These are phyloP conservation scores for Heliconius hortense DNA, from an alignment of 2,888 invertebrate species.

Conservation along the genomic window DNA sequence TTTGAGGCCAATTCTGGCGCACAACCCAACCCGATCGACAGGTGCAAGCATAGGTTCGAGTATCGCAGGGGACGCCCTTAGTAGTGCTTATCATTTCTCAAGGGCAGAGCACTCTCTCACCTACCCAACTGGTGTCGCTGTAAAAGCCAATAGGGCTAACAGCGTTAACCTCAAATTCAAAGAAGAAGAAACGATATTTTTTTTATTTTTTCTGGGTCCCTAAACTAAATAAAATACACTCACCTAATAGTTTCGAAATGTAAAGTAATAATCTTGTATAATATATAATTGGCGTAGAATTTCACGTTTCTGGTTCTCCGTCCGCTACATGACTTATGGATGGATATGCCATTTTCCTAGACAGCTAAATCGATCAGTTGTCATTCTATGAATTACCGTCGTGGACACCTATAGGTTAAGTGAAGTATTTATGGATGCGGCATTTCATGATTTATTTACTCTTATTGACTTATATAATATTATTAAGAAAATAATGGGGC, in stretches of 20 bases:
- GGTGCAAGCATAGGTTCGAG: too few species aligned
- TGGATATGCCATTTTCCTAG: not conserved
- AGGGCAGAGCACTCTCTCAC: too few species aligned
- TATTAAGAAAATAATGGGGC: not conserved
- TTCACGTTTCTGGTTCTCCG: not conserved
- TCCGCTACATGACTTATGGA: not conserved
- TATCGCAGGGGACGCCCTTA: too few species aligned
- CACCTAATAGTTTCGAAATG: not conserved
- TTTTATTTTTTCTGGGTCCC: not conserved
- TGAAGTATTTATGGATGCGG: constrained; percentile 9
- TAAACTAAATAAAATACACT: not conserved
- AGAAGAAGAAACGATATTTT: too few species aligned
- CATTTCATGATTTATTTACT: not conserved
- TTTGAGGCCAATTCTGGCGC: too few species aligned
- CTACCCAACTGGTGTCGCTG: too few species aligned
- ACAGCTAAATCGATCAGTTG: constrained; percentile 13
- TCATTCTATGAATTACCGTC: not conserved
- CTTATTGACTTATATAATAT: not conserved
- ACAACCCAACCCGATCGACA: too few species aligned
- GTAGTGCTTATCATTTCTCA: too few species aligned
- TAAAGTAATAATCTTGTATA: not conserved
- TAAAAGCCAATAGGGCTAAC: too few species aligned
- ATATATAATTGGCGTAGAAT: not conserved
- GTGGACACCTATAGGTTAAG: not conserved
- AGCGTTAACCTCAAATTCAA: too few species aligned